Evolutionary conservation across 2,888 invertebrate genomes (phyloP).

Genomic region (Sphaerophoria taeniata): DNA sequence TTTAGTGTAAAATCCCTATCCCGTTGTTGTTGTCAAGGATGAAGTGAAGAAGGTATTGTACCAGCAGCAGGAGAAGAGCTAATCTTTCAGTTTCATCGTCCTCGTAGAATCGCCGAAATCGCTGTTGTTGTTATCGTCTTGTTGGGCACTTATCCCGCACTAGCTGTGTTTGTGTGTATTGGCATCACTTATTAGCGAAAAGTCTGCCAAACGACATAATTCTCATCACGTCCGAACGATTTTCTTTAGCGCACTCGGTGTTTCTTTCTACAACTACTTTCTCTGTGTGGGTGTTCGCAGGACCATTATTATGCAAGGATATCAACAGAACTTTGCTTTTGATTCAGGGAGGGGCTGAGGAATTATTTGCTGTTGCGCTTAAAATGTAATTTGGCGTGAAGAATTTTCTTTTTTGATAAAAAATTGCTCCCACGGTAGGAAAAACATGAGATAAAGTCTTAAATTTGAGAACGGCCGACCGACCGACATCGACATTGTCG

Average conservation of each 20-base stretch:
- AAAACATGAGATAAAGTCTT: slow-evolving; percentile 44
- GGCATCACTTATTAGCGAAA: slow-evolving; percentile 72
- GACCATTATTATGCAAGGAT: slow-evolving; percentile 29
- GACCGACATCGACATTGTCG: background rate
- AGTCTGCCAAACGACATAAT: slow-evolving; percentile 73
- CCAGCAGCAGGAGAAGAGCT: slow-evolving; percentile 51
- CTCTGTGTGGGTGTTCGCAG: slow-evolving; percentile 11
- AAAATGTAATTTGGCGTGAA: slow-evolving; percentile 54
- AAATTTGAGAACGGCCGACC: slow-evolving; percentile 26
- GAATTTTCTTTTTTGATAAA: slow-evolving; percentile 13
- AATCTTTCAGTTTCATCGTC: slow-evolving; percentile 60
- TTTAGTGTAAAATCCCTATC: slow-evolving; percentile 30
- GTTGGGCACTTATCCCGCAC: slow-evolving; percentile 3
- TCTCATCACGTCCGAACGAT: slow-evolving; percentile 72
- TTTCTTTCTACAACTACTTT: slow-evolving; percentile 17
- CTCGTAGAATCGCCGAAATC: background rate
- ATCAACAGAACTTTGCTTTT: slow-evolving; percentile 25
- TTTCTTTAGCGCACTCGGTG: slow-evolving; percentile 53
- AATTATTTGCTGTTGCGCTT: slow-evolving; percentile 63
- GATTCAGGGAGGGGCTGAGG: slow-evolving; percentile 35
- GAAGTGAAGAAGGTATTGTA: slow-evolving; percentile 49
- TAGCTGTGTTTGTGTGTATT: slow-evolving; percentile 3
- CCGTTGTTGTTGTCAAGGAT: slow-evolving; percentile 25
- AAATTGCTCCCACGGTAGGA: slow-evolving; percentile 41
- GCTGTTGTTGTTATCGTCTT: background rate